Percentiles rank a stretch among this genome's conserved stretches.
phyloP scores from a whole-genome alignment of 2,113 vertebrate species.

The Corvus hawaiiensis region DNA sequence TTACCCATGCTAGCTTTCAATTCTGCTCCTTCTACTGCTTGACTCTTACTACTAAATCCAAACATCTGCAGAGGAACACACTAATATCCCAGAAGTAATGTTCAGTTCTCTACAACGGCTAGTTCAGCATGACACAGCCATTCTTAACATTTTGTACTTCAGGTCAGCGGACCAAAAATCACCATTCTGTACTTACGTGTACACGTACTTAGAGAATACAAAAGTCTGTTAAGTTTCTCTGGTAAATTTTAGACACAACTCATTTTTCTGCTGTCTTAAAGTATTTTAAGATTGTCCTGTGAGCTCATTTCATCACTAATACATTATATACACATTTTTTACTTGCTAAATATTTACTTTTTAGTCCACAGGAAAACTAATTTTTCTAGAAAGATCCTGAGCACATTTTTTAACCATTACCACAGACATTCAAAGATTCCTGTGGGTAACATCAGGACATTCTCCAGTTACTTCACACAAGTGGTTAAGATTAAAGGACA shows the following conservation, averaged over 20 bases:
- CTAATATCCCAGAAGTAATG: background rate
- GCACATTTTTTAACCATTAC: background rate
- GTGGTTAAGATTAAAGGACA: background rate
- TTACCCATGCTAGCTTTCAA: background rate
- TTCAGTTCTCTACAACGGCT: background rate
- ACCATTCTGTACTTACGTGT: background rate
- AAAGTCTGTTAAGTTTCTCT: background rate
- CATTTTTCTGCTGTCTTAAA: background rate
- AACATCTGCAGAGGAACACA: background rate
- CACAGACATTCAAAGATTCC: background rate
- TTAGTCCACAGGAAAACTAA: background rate
- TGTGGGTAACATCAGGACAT: background rate
- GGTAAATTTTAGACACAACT: background rate
- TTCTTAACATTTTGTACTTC: background rate
- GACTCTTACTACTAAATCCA: background rate
- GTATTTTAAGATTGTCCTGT: background rate
- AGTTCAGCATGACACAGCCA: background rate
- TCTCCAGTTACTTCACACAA: background rate
- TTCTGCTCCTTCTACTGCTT: background rate
- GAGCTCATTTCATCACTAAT: background rate
- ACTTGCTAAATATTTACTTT: background rate
- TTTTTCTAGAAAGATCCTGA: background rate
- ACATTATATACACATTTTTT: background rate
- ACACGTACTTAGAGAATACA: background rate
- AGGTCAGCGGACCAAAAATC: background rate